These are phyloP conservation scores for Torymus aiolomorphi DNA, from an alignment of 2,888 invertebrate species.

Conservation along the genomic window DNA sequence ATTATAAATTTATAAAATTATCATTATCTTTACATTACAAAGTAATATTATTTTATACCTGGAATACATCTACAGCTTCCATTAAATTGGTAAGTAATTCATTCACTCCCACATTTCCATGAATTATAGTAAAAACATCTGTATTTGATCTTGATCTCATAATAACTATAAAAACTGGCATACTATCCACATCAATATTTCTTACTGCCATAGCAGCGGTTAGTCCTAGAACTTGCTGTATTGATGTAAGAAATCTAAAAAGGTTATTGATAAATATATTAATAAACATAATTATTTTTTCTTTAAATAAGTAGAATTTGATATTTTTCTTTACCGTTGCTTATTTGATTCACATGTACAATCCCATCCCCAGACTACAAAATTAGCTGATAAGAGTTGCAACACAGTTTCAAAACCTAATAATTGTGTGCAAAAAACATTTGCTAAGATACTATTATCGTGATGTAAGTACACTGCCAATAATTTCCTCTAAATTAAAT, in stretches of 20 bases:
- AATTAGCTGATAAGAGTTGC: conserved; percentile 92
- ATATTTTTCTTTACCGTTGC: conserved; percentile 79
- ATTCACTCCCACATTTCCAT: conserved; percentile 93
- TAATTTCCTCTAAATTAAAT: conserved; percentile 92
- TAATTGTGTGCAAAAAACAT: conserved; percentile 97
- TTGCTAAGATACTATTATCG: conserved; percentile 94
- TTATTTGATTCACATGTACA: conserved; percentile 92
- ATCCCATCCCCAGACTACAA: conserved; percentile 98
- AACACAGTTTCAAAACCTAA: conserved; percentile 94
- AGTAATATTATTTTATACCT: conserved; percentile 61
- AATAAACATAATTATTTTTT: conserved; percentile 23
- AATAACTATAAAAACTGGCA: conserved; percentile 92
- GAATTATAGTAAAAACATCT: conserved; percentile 92
- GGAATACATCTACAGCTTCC: conserved; percentile 90
- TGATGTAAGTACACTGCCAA: conserved; percentile 97
- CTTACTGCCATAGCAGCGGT: conserved; percentile 90
- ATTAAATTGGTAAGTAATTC: conserved; percentile 91
- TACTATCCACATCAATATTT: conserved; percentile 89
- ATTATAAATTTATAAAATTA: too few relatives aligned
- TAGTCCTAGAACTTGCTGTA: conserved; percentile 86
- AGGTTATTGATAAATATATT: conserved; percentile 40
- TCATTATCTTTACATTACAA: too few relatives aligned
- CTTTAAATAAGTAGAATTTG: conserved; percentile 26
- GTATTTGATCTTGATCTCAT: conserved; percentile 92
- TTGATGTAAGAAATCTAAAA: conserved; percentile 84